Evolutionary conservation across 1,140 invertebrate genomes (phyloP).

Genomic region (Papilio polytes): DNA sequence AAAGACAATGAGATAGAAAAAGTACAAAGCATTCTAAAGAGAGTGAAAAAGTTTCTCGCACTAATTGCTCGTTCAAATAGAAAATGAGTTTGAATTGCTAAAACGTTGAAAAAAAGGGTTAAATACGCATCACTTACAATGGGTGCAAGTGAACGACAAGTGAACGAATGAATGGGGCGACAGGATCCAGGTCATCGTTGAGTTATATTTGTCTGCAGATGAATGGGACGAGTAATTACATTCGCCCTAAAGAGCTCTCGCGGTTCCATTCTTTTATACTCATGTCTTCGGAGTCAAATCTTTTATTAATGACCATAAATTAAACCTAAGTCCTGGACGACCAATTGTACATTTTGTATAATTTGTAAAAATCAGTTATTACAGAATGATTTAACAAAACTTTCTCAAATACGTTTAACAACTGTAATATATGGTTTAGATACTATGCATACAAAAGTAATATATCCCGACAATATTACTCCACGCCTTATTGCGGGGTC

Average conservation of each 20-base stretch:
- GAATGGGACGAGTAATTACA: conserved; percentile 60
- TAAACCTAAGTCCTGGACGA: background rate
- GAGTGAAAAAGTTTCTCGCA: background rate
- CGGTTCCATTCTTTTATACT: conserved; percentile 50
- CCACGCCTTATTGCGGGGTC: conserved; percentile 17
- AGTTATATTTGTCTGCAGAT: conserved; percentile 46
- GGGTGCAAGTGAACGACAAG: conserved; percentile 16
- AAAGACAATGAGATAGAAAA: conserved; percentile 16
- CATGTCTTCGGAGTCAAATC: conserved; percentile 41
- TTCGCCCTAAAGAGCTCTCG: conserved; percentile 47
- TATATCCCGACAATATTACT: background rate
- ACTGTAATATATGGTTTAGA: background rate
- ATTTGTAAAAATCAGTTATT: too few relatives aligned
- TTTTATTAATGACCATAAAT: conserved; percentile 2
- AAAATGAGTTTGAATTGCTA: conserved; percentile 5
- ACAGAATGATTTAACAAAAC: background rate
- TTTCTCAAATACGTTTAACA: background rate
- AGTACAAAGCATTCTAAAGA: conserved; percentile 1
- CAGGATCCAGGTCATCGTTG: conserved; percentile 51
- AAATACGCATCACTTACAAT: conserved; percentile 24
- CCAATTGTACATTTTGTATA: too few relatives aligned
- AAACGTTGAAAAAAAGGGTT: conserved; percentile 8
- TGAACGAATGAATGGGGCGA: conserved; percentile 51
- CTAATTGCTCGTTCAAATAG: conserved; percentile 22
- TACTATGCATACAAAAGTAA: background rate